Evolutionary conservation across 2,797 vertebrate genomes (phyloP).

Genomic region (Scyliorhinus canicula): DNA sequence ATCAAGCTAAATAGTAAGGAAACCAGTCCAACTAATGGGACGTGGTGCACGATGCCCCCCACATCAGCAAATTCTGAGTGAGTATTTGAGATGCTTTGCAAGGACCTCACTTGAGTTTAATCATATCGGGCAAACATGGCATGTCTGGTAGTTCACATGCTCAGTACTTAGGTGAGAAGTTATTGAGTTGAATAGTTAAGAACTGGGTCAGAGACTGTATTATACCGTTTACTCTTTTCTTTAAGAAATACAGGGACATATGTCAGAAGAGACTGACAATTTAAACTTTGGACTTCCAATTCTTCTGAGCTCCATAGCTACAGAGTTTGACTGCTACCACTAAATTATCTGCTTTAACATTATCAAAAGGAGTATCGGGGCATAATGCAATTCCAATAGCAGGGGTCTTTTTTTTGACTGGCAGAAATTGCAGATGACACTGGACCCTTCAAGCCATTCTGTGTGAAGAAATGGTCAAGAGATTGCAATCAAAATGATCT

Average conservation of each 20-base stretch:
- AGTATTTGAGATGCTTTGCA: background rate
- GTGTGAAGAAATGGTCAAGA: background rate
- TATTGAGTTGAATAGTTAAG: background rate
- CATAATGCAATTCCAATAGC: background rate
- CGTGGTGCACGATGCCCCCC: background rate
- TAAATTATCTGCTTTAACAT: background rate
- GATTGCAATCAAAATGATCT: slow-evolving; percentile 16
- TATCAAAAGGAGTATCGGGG: background rate
- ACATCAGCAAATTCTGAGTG: background rate
- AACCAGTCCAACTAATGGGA: background rate
- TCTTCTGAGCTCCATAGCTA: background rate
- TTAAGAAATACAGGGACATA: background rate
- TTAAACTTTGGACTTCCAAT: background rate
- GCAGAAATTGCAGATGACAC: slow-evolving; percentile 33
- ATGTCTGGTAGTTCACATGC: background rate
- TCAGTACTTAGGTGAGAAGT: background rate
- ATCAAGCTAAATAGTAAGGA: background rate
- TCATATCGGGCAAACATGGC: background rate
- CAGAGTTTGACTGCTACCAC: background rate
- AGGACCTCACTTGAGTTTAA: background rate
- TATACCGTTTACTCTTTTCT: background rate
- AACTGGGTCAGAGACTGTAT: background rate
- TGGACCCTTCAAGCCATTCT: background rate
- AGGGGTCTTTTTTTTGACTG: background rate
- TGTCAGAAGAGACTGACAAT: background rate